phyloP scores from a whole-genome alignment of 2,888 invertebrate genomes.

The Apotomis capreana region DNA sequence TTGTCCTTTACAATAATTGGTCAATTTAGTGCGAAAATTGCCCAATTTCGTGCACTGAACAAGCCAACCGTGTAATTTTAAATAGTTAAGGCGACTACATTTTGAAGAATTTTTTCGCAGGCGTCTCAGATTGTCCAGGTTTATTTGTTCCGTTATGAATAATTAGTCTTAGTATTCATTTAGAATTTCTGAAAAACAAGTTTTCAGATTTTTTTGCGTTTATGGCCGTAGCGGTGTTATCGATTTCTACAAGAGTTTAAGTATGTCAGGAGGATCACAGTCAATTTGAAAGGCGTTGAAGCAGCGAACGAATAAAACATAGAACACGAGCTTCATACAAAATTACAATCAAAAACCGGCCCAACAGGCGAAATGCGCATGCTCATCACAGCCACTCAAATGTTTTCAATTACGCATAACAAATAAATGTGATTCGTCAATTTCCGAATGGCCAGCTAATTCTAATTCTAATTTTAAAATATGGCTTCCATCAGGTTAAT shows the following conservation, averaged over 20 bases:
- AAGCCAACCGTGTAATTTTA: constrained; percentile 63
- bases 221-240: neutral
- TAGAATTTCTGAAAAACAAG: neutral
- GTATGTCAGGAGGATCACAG: neutral
- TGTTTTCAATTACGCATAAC: too few species aligned
- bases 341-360: too few species aligned
- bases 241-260: neutral
- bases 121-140: constrained; percentile 43
- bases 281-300: neutral
- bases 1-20: constrained; percentile 70
- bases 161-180: constrained; percentile 24
- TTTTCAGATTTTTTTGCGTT: neutral
- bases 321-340: too few species aligned
- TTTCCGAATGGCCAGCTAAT: too few species aligned
- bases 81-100: constrained; percentile 56
- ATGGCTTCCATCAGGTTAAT: too few species aligned
- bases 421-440: too few species aligned
- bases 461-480: too few species aligned
- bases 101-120: constrained; percentile 23
- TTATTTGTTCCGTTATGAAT: constrained; percentile 45
- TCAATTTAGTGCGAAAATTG: constrained; percentile 67
- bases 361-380: too few species aligned
- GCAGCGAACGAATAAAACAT: too few species aligned
- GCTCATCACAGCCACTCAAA: too few species aligned
- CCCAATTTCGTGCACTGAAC: constrained; percentile 59